Evolutionary conservation across 2,797 vertebrate genomes (phyloP), one percentile per base, ranked within the genome.

Genomic region (Danio choprae): DNA sequence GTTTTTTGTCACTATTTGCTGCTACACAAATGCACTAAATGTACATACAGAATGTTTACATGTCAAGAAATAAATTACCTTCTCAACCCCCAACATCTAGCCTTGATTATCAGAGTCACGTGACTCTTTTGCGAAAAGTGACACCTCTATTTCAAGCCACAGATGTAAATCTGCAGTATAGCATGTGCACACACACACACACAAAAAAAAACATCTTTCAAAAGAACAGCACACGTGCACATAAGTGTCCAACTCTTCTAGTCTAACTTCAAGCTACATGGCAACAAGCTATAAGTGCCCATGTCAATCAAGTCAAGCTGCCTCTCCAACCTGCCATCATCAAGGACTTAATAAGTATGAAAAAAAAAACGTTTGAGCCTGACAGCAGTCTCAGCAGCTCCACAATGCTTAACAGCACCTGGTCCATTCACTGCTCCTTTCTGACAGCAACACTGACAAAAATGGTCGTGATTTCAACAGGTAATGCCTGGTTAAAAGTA

Each of bases 231-330:
- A 43, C 7, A 71, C 15, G 44, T 48, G 46, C 53, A 48, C 16
- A 11, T 56, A 44, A 68, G 43, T 60, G 48, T 38, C 56, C 41
- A 38, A 58, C 18, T 74, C 43, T 67, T 60, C 8, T 10, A 4
- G 74, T 73, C 75, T 51, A 44, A 51, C 22, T 51, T 55, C 63
- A 80, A 76, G 79, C 79, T 70, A 29, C 29, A 29, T 29, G 43
- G 81, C 67, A 83, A 83, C 78, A 43, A 56, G 69, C 74, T 69
- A 78, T 64, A 79, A 69, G 67, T 29, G 78, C 75, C 67, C 58
- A 41, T 68, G 50, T 70, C 38, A 64, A 55, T 83, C 67, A 76
- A 75, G 51, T 77, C 64, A 79, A 74, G 22, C 77, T 68, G 74
- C 55, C 81, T 76, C 73, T 53, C 69, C 71, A 86, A 56, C 71